Percentiles rank a stretch among this genome's conserved stretches.
phyloP scores from a whole-genome alignment of 2,113 vertebrate species.

The Heptranchias perlo region DNA sequence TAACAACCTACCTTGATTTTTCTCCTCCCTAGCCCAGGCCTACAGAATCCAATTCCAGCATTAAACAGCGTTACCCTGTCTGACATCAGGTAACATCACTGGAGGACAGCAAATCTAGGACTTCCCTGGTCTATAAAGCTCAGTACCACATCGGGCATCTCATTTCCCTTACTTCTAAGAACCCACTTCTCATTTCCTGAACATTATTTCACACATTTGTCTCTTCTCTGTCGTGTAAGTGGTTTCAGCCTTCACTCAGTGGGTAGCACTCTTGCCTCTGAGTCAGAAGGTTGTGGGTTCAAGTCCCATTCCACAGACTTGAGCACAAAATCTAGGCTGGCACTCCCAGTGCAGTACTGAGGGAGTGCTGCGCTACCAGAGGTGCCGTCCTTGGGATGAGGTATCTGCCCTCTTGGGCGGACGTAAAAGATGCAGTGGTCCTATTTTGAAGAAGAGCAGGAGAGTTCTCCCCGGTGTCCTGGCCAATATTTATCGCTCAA shows the following conservation, averaged over 20 bases:
- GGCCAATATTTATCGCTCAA: background rate
- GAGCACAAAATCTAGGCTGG: background rate
- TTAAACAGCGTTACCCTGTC: too few species aligned
- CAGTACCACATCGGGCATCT: background rate
- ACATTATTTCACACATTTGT: background rate
- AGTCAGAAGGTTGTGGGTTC: background rate
- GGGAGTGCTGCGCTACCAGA: too few species aligned
- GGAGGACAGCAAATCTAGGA: background rate
- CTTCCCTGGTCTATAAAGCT: background rate
- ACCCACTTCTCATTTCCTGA: background rate
- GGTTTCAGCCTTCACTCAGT: background rate
- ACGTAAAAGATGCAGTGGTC: background rate
- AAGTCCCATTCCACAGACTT: background rate
- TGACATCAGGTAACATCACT: too few species aligned
- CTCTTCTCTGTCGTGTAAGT: background rate
- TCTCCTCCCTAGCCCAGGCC: too few species aligned
- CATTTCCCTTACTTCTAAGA: background rate
- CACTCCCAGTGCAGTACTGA: background rate
- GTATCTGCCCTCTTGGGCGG: too few species aligned
- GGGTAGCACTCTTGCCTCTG: background rate
- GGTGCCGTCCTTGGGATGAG: too few species aligned
- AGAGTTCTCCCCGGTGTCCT: background rate
- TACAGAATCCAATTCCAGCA: too few species aligned
- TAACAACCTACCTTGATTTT: too few species aligned
- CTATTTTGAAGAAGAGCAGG: background rate